These are phyloP conservation scores for Tricholauxania praeusta DNA, from an alignment of 2,888 invertebrate species.

Conservation along the genomic window DNA sequence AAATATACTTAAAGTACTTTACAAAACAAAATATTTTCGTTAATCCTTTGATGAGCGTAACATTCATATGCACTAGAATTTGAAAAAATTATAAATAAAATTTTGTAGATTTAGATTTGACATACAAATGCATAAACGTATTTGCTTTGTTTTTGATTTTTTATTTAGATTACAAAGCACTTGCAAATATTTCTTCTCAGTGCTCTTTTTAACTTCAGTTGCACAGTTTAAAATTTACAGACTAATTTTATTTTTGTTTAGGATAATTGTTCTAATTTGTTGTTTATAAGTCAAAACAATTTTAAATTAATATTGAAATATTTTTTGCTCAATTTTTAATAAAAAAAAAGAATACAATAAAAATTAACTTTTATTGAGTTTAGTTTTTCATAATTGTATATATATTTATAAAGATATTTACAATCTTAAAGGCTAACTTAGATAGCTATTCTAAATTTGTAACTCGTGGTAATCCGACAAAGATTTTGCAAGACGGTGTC, in stretches of 20 bases:
- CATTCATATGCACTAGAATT: not conserved
- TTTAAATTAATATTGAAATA: not conserved
- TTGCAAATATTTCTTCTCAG: conserved; percentile 3
- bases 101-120: not conserved
- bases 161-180: not conserved
- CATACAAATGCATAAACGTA: conserved; percentile 23
- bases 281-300: not conserved
- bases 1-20: not conserved
- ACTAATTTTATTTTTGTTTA: conserved; percentile 29
- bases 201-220: too few relatives aligned
- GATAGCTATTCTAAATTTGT: conserved; percentile 32
- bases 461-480: not conserved
- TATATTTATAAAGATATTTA: conserved; percentile 26
- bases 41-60: not conserved
- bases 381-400: conserved; percentile 32
- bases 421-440: conserved; percentile 31
- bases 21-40: not conserved
- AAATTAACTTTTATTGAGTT: conserved; percentile 24
- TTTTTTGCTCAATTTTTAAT: too few relatives aligned
- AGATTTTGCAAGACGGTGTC: too few relatives aligned
- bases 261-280: conserved; percentile 31
- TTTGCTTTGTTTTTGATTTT: conserved; percentile 21
- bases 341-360: conserved; percentile 20
- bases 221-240: too few relatives aligned
- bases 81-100: conserved; percentile 8